Base-by-base conservation (phyloP, 2,797 vertebrate genomes). In the Tenualosa ilisha region DNA sequence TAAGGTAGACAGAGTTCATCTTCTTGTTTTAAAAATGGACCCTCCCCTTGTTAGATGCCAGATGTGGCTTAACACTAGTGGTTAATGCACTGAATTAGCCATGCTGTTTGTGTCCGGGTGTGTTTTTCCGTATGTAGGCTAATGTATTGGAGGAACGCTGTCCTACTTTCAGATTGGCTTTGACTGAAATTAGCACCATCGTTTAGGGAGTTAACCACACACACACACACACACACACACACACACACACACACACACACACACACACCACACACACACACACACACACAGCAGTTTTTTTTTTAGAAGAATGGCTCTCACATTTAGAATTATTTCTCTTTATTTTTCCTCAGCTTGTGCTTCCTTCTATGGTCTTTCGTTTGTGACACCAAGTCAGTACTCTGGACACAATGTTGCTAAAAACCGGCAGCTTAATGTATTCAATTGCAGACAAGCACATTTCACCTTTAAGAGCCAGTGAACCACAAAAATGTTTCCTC, bases 41-140 rank as follows among this genome's bases (percentile, higher is more conserved):
- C 22, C 22, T 7, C 56, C 59, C 59, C 22, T 24, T 24, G 8
- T 63, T 11, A 11, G 6, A 22, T 4, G 7, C 6, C 7, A 63
- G 59, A 63, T 24, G 59, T 24, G 6, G 0, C 54, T 17, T 56
- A 22, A 63, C 20, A n/a, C 6, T 7, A 6, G 59, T 8, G 59
- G 5, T n/a, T 22, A n/a, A n/a, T 63, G 1, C 59, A 63, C 59
- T 24, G n/a, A 63, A 0, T 2, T 9, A 2, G n/a, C 59, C n/a
- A 9, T 79, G 72, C 31, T 79, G 72, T 79, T 79, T 79, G 37
- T 75, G 11, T 9, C 59, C n/a, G n/a, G 59, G 7, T 63, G 59
- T 63, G n/a, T 63, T 63, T 75, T 20, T 20, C 72, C 20, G 72
- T 79, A 79, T 79, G 72, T 79, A 37, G 72, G 72, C 72, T 79